These are phyloP conservation scores for Phengaris alcon DNA, from an alignment of 2,888 invertebrate species.

Conservation along the genomic window DNA sequence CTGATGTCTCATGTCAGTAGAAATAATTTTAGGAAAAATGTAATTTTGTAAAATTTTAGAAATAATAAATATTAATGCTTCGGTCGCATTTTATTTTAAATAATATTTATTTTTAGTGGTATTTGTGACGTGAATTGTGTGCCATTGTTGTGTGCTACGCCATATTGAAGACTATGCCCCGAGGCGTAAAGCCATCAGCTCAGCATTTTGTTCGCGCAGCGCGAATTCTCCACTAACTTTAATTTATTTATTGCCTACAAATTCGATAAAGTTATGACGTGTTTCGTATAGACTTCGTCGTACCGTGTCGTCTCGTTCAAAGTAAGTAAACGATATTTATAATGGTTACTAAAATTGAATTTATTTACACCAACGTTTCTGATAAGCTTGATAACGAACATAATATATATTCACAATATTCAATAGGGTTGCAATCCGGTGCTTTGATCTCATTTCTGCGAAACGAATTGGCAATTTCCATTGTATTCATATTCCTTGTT, in stretches of 20 bases:
- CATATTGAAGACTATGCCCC: conserved; percentile 39
- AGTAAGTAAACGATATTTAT: conserved; percentile 36
- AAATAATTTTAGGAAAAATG: background rate
- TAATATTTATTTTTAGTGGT: background rate
- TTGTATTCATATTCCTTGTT: background rate
- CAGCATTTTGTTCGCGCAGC: conserved; percentile 37
- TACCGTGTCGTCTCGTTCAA: conserved; percentile 33
- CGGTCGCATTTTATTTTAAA: background rate
- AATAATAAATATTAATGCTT: background rate
- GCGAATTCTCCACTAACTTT: background rate
- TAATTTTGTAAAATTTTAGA: background rate
- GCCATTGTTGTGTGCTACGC: conserved; percentile 23
- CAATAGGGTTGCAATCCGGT: conserved; percentile 3
- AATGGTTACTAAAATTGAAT: background rate
- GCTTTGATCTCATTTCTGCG: background rate
- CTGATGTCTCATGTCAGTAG: conserved; percentile 36
- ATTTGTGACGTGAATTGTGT: background rate
- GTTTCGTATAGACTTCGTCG: conserved; percentile 41
- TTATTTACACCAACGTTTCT: background rate
- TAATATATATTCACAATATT: background rate
- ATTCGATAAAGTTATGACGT: conserved; percentile 53
- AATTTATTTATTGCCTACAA: conserved; percentile 40
- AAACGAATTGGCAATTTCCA: background rate
- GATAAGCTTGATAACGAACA: conserved; percentile 4
- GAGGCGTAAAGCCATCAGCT: conserved; percentile 47